Conservation (phyloP, 1,140 invertebrate species). For the Coptotermes formosanus region DNA sequence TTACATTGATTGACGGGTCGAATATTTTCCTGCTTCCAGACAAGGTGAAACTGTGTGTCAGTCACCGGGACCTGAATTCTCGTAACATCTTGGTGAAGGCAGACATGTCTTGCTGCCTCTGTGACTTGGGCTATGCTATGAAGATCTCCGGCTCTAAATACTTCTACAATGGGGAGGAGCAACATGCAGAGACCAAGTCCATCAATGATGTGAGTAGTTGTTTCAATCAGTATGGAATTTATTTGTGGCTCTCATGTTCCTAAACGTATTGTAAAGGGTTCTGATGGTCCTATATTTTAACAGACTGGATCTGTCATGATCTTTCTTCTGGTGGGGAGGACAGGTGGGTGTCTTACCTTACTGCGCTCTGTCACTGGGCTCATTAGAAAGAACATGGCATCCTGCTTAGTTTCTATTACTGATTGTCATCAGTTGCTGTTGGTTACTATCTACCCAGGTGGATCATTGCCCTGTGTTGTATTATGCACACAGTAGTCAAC, state of each 20-base stretch:
- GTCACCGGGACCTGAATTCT: slow-evolving; percentile 84
- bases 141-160: slow-evolving; percentile 67
- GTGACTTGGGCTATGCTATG: slow-evolving; percentile 83
- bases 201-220: slow-evolving; percentile 67
- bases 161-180: slow-evolving; percentile 64
- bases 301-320: too few relatives aligned
- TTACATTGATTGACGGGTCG: not conserved
- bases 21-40: slow-evolving; percentile 49
- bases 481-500: too few relatives aligned
- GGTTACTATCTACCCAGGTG: too few relatives aligned
- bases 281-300: too few relatives aligned
- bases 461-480: too few relatives aligned
- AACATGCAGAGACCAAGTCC: slow-evolving; percentile 69
- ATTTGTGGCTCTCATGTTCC: not conserved
- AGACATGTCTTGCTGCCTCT: slow-evolving; percentile 77
- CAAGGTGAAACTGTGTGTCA: slow-evolving; percentile 76
- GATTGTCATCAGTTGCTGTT: too few relatives aligned
- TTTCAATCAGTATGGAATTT: slow-evolving; percentile 7
- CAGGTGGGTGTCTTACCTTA: too few relatives aligned
- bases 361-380: too few relatives aligned
- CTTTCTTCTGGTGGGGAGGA: too few relatives aligned
- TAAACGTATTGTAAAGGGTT: slow-evolving; percentile 24
- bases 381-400: too few relatives aligned
- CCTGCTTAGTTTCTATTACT: too few relatives aligned
- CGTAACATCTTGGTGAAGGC: slow-evolving; percentile 78